These are phyloP conservation scores for Mesoclemmys tuberculata DNA, from an alignment of 2,113 vertebrate genomes.

Conservation along the genomic window DNA sequence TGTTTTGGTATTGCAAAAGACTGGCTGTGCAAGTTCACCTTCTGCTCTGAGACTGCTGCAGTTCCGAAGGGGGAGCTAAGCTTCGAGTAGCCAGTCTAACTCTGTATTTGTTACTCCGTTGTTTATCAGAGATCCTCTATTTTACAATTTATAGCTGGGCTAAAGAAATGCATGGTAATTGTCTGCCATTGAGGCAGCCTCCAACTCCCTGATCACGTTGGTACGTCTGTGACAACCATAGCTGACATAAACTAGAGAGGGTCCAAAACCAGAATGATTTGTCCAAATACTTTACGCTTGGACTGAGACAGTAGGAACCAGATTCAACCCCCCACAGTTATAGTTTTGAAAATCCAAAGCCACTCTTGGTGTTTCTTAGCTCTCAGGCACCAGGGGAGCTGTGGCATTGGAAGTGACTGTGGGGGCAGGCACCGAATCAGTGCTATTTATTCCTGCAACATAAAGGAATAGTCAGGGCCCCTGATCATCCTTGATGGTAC, in stretches of 20 bases:
- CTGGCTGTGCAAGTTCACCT: background rate
- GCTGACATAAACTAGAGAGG: accelerated
- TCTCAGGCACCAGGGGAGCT: background rate
- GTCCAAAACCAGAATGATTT: background rate
- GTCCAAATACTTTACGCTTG: background rate
- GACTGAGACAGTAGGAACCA: background rate
- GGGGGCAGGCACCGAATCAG: background rate
- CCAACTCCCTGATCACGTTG: background rate
- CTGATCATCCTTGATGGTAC: background rate
- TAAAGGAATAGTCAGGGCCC: background rate
- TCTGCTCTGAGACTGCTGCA: background rate
- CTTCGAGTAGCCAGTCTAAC: background rate
- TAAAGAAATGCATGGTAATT: background rate
- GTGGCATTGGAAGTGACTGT: background rate
- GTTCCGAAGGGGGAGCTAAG: background rate
- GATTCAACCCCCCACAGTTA: background rate
- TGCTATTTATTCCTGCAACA: background rate
- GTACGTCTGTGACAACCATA: background rate
- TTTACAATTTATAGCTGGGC: background rate
- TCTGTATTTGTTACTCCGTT: background rate
- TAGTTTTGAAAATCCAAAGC: background rate
- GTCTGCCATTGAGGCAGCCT: background rate
- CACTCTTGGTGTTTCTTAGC: background rate
- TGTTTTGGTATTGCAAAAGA: background rate
- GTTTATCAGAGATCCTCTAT: background rate